Evolutionary conservation across 2,113 vertebrate genomes (phyloP).

Genomic region (Coturnix japonica): DNA sequence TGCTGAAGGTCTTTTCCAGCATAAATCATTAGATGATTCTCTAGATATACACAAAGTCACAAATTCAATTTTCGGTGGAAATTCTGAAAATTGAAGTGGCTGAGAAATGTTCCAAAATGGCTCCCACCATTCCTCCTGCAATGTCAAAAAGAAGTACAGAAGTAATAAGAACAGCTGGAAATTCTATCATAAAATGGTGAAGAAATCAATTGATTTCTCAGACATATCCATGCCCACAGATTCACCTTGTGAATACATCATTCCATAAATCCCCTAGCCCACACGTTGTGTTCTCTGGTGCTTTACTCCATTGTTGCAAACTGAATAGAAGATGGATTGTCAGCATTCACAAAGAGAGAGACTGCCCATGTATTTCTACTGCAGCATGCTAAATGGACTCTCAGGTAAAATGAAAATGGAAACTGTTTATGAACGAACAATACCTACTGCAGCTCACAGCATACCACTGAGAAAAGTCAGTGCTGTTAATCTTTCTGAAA

Average conservation of each 20-base stretch:
- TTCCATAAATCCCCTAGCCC: not conserved
- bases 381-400: not conserved
- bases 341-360: not conserved
- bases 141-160: not conserved
- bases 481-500: not conserved
- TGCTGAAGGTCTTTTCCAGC: not conserved
- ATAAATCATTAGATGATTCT: not conserved
- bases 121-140: not conserved
- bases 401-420: not conserved
- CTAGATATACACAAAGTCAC: not conserved
- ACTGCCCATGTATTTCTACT: rapidly evolving
- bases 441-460: not conserved
- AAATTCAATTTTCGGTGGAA: not conserved
- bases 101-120: not conserved
- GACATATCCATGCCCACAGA: rapidly evolving
- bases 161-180: not conserved
- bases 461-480: not conserved
- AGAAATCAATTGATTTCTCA: not conserved
- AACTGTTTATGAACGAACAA: not conserved
- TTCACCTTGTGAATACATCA: rapidly evolving
- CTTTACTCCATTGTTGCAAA: not conserved
- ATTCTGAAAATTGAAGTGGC: not conserved
- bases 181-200: not conserved
- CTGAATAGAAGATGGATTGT: not conserved
- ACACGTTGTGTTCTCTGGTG: rapidly evolving